Evolutionary conservation across 2,797 vertebrate genomes (phyloP), one percentile per base, ranked within the genome.

Genomic region (Bucorvus abyssinicus): DNA sequence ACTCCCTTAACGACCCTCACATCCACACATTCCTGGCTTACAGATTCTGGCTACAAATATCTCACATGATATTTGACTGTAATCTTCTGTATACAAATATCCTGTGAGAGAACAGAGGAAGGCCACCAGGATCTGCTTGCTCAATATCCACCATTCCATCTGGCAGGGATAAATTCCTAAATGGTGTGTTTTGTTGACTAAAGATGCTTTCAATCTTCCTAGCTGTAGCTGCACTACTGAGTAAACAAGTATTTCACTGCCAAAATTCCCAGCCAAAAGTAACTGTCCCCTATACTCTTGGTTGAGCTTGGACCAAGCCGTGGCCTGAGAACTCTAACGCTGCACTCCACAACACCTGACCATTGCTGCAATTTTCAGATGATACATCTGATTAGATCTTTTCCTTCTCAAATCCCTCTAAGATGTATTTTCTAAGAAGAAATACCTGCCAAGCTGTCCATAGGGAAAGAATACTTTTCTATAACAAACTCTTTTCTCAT

Each of bases 151-250:
- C 76, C 34, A 65, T 91, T 89, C 50, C 94, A 95, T 91, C 89
- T 95, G 93, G 94, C 75, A 85, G 29, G 30, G 68, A 95, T 89
- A 93, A 91, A 92, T 87, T 91, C 73, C 61, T 71, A 50, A 92
- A 57, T 30, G 49, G 9, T 79, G 52, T 27, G 34, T 42, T 89
- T 85, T 80, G 42, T 94, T 87, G 68, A 60, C 78, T 93, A 85
- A 96, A 75, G 64, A 91, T 64, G 32, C 56, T 91, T 94, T 94
- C 68, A 91, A 15, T 77, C 84, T 64, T 89, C 71, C 63, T 89
- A 83, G 69, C 29, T 89, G 40, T 84, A 89, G 34, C 82, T 71
- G 38, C 24, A 71, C 42, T 68, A 85, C 61, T 87, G 60, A 94
- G 68, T 87, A 95, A 97, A 95, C 82, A 94, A 90, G 32, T 17